These are phyloP conservation scores for Dinoponera quadriceps DNA, from an alignment of 1,140 invertebrate species.

Conservation along the genomic window DNA sequence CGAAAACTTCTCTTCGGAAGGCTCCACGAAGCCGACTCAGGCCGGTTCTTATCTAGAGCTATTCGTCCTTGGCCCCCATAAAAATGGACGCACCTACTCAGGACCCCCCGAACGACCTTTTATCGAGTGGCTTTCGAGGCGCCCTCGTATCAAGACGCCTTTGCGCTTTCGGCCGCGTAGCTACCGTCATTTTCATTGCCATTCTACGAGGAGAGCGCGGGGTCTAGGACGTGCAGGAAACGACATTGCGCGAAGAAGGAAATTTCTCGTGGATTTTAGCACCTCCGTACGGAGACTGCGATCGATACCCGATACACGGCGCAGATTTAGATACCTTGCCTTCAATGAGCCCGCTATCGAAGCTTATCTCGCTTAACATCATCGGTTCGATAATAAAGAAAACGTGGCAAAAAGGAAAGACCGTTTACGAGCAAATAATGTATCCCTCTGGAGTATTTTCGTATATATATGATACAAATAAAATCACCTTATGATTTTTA, in stretches of 20 bases:
- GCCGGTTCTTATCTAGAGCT: slow-evolving; percentile 58
- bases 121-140: slow-evolving; percentile 66
- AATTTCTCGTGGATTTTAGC: slow-evolving; percentile 62
- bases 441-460: not conserved
- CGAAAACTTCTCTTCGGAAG: not conserved
- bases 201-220: slow-evolving; percentile 49
- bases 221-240: slow-evolving; percentile 61
- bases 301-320: slow-evolving; percentile 47
- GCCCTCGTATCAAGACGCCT: slow-evolving; percentile 57
- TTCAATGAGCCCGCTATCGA: slow-evolving; percentile 20
- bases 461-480: not conserved
- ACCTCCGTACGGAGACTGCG: not conserved
- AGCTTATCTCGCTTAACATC: slow-evolving; percentile 18
- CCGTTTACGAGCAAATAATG: not conserved
- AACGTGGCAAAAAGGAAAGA: not conserved
- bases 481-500: not conserved
- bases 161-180: slow-evolving; percentile 35
- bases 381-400: not conserved
- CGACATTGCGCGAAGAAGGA: slow-evolving; percentile 47
- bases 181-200: slow-evolving; percentile 66
- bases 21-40: not conserved
- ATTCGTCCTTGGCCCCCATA: slow-evolving; percentile 68
- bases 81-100: slow-evolving; percentile 64
- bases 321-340: slow-evolving; percentile 15
- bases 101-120: slow-evolving; percentile 60